phyloP scores from a whole-genome alignment of 2,113 vertebrate species.

The Hippocampus zosterae region DNA sequence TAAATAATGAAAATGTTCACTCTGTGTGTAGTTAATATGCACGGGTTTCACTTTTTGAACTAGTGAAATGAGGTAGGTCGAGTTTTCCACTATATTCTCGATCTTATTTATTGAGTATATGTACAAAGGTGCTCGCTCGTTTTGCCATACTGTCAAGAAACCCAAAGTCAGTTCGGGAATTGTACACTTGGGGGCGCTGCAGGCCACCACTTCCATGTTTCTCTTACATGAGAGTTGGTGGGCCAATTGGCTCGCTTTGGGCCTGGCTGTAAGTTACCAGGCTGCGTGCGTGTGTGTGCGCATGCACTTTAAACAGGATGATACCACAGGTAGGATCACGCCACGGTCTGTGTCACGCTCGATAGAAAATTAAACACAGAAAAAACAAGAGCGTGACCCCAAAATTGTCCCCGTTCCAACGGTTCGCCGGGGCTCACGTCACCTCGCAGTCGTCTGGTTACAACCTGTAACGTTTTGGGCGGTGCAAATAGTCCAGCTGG shows the following conservation, averaged over 20 bases:
- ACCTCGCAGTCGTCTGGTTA: constrained; percentile 50
- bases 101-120: background rate
- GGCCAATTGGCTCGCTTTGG: constrained; percentile 39
- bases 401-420: constrained; percentile 61
- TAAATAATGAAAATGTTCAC: background rate
- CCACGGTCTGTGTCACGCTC: constrained; percentile 72
- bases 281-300: constrained; percentile 71
- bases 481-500: constrained; percentile 48
- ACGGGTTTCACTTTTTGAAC: background rate
- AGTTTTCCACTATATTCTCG: background rate
- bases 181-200: constrained; percentile 74
- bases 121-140: background rate
- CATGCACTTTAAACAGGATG: constrained; percentile 86
- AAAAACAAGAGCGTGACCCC: constrained; percentile 66
- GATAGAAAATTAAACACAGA: constrained; percentile 63
- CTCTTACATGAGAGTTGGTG: constrained; percentile 16
- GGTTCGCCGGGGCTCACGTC: constrained; percentile 60
- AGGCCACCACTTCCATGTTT: constrained; percentile 55
- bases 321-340: constrained; percentile 93
- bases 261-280: constrained; percentile 84
- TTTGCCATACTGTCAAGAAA: background rate
- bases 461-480: constrained; percentile 55
- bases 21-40: background rate
- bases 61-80: background rate
- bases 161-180: background rate